Conservation (phyloP, 1,140 invertebrate species). For the Pogonus chalceus region DNA sequence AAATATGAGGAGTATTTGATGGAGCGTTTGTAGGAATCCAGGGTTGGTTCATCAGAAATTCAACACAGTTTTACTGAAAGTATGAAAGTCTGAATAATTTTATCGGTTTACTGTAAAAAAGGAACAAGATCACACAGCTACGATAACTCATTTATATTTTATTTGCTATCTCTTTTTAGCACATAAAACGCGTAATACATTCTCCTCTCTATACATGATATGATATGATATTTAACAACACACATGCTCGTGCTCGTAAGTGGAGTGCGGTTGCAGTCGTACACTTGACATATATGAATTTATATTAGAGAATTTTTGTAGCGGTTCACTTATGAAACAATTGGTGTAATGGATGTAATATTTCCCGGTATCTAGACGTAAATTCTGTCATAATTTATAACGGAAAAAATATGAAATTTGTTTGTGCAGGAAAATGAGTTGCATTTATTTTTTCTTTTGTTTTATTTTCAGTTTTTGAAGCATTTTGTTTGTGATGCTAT, state of each 20-base stretch:
- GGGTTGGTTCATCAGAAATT: conserved; percentile 3
- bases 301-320: not conserved
- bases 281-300: not conserved
- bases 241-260: not conserved
- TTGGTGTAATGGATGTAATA: not conserved
- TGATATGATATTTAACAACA: too few species aligned
- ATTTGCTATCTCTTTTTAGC: not conserved
- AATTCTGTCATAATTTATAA: not conserved
- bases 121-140: conserved; percentile 3
- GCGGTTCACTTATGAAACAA: not conserved
- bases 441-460: too few species aligned
- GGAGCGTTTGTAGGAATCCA: not conserved
- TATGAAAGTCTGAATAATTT: conserved; percentile 6
- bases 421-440: too few species aligned
- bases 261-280: not conserved
- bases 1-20: not conserved
- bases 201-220: too few species aligned
- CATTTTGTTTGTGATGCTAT: too few species aligned
- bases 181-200: too few species aligned
- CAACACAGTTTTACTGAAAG: not conserved
- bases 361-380: not conserved
- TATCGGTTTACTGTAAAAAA: not conserved
- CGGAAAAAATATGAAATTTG: too few species aligned
- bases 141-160: not conserved
- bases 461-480: too few species aligned